phyloP scores from a whole-genome alignment of 2,888 invertebrate genomes.

The Antheraea yamamai region DNA sequence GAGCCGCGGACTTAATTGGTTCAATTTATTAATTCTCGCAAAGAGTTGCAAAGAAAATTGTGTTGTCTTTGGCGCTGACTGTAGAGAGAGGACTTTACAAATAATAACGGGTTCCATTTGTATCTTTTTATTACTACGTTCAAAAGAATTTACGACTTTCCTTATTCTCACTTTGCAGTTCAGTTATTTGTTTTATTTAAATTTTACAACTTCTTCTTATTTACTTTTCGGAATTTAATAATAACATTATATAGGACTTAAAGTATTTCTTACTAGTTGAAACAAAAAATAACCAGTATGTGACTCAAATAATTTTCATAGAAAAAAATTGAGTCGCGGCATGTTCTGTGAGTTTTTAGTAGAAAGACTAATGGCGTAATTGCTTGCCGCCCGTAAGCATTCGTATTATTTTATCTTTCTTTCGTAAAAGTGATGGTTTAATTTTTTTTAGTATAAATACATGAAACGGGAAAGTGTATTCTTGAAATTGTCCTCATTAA shows the following conservation, averaged over 20 bases:
- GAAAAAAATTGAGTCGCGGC: not conserved
- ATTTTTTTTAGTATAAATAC: not conserved
- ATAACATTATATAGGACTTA: not conserved
- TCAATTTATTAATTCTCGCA: constrained; percentile 25
- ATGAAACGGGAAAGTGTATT: not conserved
- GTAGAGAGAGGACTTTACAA: not conserved
- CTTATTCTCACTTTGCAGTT: too few species aligned
- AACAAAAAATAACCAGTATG: not conserved
- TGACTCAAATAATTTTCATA: not conserved
- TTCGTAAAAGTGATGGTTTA: not conserved
- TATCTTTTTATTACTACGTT: not conserved
- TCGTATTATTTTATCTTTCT: not conserved
- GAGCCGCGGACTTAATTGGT: constrained; percentile 28
- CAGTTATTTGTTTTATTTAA: too few species aligned
- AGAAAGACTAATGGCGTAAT: not conserved
- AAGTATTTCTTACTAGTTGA: not conserved
- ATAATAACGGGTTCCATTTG: not conserved
- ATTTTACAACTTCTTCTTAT: too few species aligned
- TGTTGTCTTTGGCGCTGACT: not conserved
- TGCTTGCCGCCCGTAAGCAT: not conserved
- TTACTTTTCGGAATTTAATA: too few species aligned
- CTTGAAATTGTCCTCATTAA: not conserved
- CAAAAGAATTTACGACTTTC: not conserved
- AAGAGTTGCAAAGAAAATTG: not conserved
- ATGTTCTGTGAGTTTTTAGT: constrained; percentile 4